Conservation (phyloP, 2,113 vertebrate genomes). For the Ptychochromis oligacanthus region DNA sequence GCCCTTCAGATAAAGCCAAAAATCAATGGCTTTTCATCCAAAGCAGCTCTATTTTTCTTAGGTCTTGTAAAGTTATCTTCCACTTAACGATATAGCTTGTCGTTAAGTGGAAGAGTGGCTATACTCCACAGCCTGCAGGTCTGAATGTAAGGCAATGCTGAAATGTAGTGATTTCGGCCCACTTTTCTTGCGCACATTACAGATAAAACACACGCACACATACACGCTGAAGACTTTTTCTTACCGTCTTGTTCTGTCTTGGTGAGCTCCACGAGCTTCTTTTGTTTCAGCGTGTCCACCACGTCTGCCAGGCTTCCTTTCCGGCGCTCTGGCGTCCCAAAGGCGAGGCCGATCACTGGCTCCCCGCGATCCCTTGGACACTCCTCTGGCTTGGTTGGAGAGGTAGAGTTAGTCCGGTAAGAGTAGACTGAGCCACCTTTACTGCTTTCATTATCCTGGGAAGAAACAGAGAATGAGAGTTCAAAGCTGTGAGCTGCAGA, state of each 20-base stretch:
- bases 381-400: slow-evolving; percentile 94
- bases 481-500: neutral
- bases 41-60: neutral
- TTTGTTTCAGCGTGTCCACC: slow-evolving; percentile 97
- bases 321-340: slow-evolving; percentile 94
- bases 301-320: slow-evolving; percentile 97
- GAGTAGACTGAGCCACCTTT: slow-evolving; percentile 93
- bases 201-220: neutral
- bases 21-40: neutral
- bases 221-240: slow-evolving; percentile 15
- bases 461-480: slow-evolving; percentile 19
- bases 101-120: neutral
- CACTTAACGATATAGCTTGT: neutral
- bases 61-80: neutral
- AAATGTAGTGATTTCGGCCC: neutral
- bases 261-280: slow-evolving; percentile 97
- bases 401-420: slow-evolving; percentile 95
- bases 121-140: neutral
- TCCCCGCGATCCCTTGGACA: slow-evolving; percentile 88
- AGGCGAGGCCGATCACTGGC: slow-evolving; percentile 85
- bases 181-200: neutral
- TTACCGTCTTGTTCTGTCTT: slow-evolving; percentile 95
- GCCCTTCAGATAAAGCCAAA: neutral
- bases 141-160: neutral
- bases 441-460: slow-evolving; percentile 90